phyloP scores from a whole-genome alignment of 2,888 invertebrate species.

The Ochlodes sylvanus region DNA sequence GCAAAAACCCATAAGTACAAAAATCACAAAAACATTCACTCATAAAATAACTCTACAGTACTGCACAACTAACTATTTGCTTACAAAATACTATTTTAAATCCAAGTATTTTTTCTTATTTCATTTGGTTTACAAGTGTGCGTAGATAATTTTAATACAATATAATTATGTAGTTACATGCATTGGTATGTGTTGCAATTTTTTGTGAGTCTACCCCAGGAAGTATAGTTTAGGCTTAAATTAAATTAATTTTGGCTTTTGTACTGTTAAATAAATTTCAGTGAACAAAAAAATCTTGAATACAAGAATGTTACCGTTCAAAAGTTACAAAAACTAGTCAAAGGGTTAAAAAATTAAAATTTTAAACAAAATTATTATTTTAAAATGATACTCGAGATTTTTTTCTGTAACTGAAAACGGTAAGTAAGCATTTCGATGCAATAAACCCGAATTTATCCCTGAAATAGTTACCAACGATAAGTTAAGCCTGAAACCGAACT shows the following conservation, averaged over 20 bases:
- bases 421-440: background rate
- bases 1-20: constrained; percentile 74
- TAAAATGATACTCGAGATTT: too few species aligned
- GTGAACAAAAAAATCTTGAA: too few species aligned
- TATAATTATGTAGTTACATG: constrained; percentile 9
- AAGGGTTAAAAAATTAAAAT: too few species aligned
- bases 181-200: constrained; percentile 20
- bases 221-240: background rate
- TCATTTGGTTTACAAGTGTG: background rate
- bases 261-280: too few species aligned
- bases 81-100: constrained; percentile 13
- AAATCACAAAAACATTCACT: constrained; percentile 68
- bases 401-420: too few species aligned
- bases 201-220: background rate
- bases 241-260: too few species aligned
- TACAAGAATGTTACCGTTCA: too few species aligned
- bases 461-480: background rate
- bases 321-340: too few species aligned
- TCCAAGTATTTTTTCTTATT: constrained; percentile 14
- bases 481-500: background rate
- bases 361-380: too few species aligned
- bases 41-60: constrained; percentile 38
- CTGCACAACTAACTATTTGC: constrained; percentile 14
- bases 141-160: background rate
- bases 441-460: background rate